Percentiles rank a stretch among this genome's conserved stretches.
phyloP scores from a whole-genome alignment of 2,113 vertebrate species.

The Miniopterus natalensis region DNA sequence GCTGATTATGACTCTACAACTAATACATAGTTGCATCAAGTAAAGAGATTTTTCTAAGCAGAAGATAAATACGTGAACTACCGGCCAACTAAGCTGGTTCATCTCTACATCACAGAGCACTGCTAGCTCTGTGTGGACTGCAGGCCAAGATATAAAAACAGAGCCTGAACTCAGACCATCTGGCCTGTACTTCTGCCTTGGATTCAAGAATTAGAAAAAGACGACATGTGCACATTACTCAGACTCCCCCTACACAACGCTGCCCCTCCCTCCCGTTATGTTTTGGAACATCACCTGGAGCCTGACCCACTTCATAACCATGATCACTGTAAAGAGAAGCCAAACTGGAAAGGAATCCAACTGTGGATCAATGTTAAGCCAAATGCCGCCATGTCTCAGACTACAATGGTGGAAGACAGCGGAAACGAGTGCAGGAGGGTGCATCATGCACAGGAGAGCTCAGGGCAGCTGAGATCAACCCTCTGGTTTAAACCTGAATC shows the following conservation, averaged over 20 bases:
- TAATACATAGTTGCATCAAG: neutral
- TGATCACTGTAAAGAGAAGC: slow-evolving; percentile 3
- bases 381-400: neutral
- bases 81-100: neutral
- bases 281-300: neutral
- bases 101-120: neutral
- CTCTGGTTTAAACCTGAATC: neutral
- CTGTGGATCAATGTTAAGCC: slow-evolving; percentile 16
- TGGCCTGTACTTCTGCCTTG: slow-evolving; percentile 49
- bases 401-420: neutral
- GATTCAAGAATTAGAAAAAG: slow-evolving; percentile 20
- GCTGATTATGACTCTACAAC: neutral
- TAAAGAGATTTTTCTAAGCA: neutral
- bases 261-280: neutral
- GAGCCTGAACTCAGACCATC: slow-evolving; percentile 55
- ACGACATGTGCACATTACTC: slow-evolving; percentile 37
- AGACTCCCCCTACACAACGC: neutral
- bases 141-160: neutral
- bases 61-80: slow-evolving; percentile 19
- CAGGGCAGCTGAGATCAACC: neutral
- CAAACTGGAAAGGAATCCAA: slow-evolving; percentile 49
- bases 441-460: neutral
- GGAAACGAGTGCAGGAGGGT: neutral
- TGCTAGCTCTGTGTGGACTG: neutral
- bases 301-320: slow-evolving; percentile 42